Percentiles rank a stretch among this genome's conserved stretches.
These are phyloP conservation scores for Melanogrammus aeglefinus DNA, from an alignment of 2,797 vertebrate species.

Conservation along the genomic window DNA sequence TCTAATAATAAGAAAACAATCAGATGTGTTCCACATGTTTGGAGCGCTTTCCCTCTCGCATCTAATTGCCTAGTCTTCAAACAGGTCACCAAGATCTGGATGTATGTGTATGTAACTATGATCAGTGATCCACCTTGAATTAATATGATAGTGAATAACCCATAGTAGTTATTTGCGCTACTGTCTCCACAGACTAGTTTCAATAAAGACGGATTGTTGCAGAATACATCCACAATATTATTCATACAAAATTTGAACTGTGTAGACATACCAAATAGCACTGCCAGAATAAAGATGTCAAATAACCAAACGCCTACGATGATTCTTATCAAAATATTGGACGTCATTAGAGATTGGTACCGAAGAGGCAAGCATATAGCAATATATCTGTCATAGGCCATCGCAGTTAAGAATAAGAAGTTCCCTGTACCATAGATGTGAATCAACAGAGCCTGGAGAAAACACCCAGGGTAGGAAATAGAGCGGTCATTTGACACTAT, in stretches of 20 bases:
- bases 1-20: constrained; percentile 35
- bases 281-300: not conserved
- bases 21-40: constrained; percentile 69
- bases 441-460: constrained; percentile 65
- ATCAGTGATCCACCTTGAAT: constrained; percentile 55
- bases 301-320: constrained; percentile 50
- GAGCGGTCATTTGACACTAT: constrained; percentile 57
- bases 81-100: constrained; percentile 70
- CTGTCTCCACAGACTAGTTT: constrained; percentile 65
- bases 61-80: constrained; percentile 47
- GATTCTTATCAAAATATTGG: constrained; percentile 40
- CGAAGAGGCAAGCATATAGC: constrained; percentile 74
- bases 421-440: constrained; percentile 70
- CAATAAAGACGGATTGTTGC: constrained; percentile 70
- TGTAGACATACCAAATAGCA: not conserved
- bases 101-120: constrained; percentile 73
- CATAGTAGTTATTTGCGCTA: constrained; percentile 62
- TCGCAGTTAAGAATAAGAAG: constrained; percentile 65
- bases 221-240: constrained; percentile 27
- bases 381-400: constrained; percentile 77
- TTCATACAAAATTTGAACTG: not conserved
- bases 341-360: constrained; percentile 65
- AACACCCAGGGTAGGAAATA: constrained; percentile 62
- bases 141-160: constrained; percentile 43
- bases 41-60: constrained; percentile 61